phyloP scores from a whole-genome alignment of 2,113 vertebrate genomes.

The Toxotes chatareus region DNA sequence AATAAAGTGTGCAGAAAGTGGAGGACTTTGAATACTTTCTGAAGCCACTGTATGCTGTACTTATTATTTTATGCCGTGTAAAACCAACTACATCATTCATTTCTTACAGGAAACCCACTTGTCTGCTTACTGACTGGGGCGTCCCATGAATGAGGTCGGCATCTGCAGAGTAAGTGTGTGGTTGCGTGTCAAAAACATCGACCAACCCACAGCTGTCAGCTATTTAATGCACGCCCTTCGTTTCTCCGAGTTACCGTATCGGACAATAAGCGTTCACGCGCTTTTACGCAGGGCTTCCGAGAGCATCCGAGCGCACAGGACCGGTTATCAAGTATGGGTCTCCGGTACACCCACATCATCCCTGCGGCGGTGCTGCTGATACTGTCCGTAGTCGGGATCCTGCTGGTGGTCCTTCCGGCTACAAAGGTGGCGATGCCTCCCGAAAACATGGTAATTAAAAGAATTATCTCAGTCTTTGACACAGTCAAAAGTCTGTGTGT shows the following conservation, averaged over 20 bases:
- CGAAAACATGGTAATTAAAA: slow-evolving; percentile 85
- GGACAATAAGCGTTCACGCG: not conserved
- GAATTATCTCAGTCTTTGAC: not conserved
- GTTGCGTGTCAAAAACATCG: not conserved
- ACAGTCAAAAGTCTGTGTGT: not conserved
- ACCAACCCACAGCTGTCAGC: not conserved
- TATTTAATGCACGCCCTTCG: not conserved
- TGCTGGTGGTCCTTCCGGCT: slow-evolving; percentile 85
- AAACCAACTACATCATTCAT: no score
- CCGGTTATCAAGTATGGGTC: slow-evolving; percentile 36
- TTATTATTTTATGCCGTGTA: no score
- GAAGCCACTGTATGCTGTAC: no score
- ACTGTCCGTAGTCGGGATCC: slow-evolving; percentile 84
- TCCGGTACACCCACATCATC: slow-evolving; percentile 41
- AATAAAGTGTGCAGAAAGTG: no score
- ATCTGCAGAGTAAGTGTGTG: not conserved
- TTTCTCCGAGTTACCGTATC: not conserved
- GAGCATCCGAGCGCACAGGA: not conserved
- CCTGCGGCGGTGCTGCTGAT: slow-evolving; percentile 73
- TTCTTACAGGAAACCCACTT: no score
- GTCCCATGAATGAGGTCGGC: no score
- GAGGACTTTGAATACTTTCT: no score
- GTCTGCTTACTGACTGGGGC: no score
- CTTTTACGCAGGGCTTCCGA: not conserved
- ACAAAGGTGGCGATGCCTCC: slow-evolving; percentile 78